Evolutionary conservation across 2,888 invertebrate genomes (phyloP), one percentile per base, ranked within the genome.

Genomic region (Oeneis ivallda): DNA sequence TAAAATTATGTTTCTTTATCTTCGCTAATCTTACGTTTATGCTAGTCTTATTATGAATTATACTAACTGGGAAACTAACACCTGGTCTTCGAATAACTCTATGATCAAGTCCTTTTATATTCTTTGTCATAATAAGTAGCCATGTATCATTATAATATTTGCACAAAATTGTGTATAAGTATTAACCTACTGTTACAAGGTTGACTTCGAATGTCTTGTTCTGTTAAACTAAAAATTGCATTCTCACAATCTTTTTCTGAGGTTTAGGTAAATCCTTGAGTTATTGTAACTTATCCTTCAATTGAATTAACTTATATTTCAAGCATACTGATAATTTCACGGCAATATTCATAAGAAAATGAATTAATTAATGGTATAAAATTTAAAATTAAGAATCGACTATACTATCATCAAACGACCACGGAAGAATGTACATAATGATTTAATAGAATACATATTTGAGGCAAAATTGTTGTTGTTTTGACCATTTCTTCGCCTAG

Each of bases 11-110:
- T 62, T 75, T 73, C 75, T 74, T 74, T 78, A 74, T 11, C 50
- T 74, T 74, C 64, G 70, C 79, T 84, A 84, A 85, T 82, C 81
- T 74, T 79, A 80, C 72, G 68, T 71, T 66, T 86, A 86, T 87
- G 86, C 86, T 85, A 87, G 85, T 77, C 61, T 71, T 47, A 74
- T 73, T 75, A 74, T 70, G 66, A 65, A 62, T 49, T 70, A 72
- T 70, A 79, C 79, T 83, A 82, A 84, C 72, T 66, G 74, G 71
- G 75, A 54, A 62, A 69, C 65, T 67, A 69, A 69, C 62, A 65
- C 45, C 32, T 59, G 62, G 62, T 59, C 60, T 67, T 62, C 50
- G 50, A 41, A 32, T 37, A 37, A 41, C 49, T 34, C 10, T 49
- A 37, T 49, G 11, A 39, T 50, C 15, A 37, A 19, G 19, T 50